Conservation (phyloP, 2,797 vertebrate genomes). For the Martes flavigula region DNA sequence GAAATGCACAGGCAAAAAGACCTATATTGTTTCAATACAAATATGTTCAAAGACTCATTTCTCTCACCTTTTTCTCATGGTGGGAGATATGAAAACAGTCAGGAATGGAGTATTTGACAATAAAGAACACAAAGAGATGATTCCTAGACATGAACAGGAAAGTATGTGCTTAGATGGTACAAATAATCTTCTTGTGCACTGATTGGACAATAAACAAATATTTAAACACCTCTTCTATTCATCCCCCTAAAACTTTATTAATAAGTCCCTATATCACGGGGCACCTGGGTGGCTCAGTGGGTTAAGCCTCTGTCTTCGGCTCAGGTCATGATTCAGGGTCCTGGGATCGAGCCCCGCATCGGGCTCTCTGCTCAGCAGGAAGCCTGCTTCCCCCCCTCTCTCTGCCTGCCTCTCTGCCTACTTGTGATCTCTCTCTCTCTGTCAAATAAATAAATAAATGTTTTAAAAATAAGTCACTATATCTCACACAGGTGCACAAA, state of each 20-base stretch:
- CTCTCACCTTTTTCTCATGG: background rate
- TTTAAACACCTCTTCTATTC: background rate
- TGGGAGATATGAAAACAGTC: background rate
- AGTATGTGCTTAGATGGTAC: background rate
- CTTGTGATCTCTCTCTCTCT: too few species aligned
- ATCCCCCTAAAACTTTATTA: background rate
- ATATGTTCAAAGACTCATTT: background rate
- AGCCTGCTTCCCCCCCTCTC: too few species aligned
- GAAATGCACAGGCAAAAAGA: background rate
- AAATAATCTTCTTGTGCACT: background rate
- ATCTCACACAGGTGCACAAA: background rate
- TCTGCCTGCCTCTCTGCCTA: too few species aligned
- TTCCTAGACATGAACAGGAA: background rate
- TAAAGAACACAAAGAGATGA: background rate
- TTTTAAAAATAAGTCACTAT: background rate
- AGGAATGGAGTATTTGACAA: background rate
- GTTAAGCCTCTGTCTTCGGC: too few species aligned
- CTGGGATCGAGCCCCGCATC: too few species aligned
- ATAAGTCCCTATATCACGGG: background rate
- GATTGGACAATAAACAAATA: background rate
- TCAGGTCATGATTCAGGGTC: too few species aligned
- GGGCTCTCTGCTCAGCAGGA: too few species aligned
- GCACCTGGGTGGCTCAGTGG: too few species aligned
- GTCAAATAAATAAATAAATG: too few species aligned
- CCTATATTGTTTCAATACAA: background rate